A percentile compares a stretch with the other conserved stretches of the same genome.
Evolutionary conservation across 2,113 vertebrate species (phyloP).

Genomic region (Ascaphus truei): DNA sequence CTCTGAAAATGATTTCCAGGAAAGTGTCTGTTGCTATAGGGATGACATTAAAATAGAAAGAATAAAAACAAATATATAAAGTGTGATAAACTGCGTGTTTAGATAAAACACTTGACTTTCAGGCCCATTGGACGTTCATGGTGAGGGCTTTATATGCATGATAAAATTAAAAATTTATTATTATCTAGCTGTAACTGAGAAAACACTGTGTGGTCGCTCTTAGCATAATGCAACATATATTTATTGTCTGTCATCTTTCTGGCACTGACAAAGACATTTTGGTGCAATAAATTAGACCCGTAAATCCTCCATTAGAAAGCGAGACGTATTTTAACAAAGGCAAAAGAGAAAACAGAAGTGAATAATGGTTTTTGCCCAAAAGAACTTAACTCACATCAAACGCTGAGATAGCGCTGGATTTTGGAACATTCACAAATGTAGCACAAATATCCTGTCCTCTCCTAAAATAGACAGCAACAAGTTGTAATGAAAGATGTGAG

Average conservation of each 20-base stretch:
- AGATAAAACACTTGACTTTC: constrained; percentile 79
- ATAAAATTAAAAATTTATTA: constrained; percentile 82
- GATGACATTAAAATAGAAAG: constrained; percentile 87
- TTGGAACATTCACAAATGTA: too few relatives aligned
- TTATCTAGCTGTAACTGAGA: constrained; percentile 72
- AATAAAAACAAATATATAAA: constrained; percentile 77
- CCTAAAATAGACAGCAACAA: too few relatives aligned
- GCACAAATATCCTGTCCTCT: too few relatives aligned
- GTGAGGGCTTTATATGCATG: constrained; percentile 78
- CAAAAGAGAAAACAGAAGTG: background rate
- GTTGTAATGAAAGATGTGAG: too few relatives aligned
- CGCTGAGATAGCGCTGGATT: too few relatives aligned
- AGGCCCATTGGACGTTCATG: constrained; percentile 66
- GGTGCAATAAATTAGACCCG: constrained; percentile 78
- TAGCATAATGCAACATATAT: constrained; percentile 72
- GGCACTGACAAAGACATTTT: constrained; percentile 67
- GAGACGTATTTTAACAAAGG: constrained; percentile 44
- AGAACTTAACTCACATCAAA: too few relatives aligned
- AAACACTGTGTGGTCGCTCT: constrained; percentile 72
- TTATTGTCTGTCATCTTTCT: constrained; percentile 90
- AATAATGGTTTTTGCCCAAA: too few relatives aligned
- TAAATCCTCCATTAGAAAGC: constrained; percentile 76
- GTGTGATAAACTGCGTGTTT: constrained; percentile 74
- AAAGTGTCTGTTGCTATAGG: constrained; percentile 81
- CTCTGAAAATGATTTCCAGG: constrained; percentile 82